A percentile compares a stretch with the other conserved stretches of the same genome.
These are phyloP conservation scores for Artibeus lituratus DNA, from an alignment of 2,797 vertebrate species.

Conservation along the genomic window DNA sequence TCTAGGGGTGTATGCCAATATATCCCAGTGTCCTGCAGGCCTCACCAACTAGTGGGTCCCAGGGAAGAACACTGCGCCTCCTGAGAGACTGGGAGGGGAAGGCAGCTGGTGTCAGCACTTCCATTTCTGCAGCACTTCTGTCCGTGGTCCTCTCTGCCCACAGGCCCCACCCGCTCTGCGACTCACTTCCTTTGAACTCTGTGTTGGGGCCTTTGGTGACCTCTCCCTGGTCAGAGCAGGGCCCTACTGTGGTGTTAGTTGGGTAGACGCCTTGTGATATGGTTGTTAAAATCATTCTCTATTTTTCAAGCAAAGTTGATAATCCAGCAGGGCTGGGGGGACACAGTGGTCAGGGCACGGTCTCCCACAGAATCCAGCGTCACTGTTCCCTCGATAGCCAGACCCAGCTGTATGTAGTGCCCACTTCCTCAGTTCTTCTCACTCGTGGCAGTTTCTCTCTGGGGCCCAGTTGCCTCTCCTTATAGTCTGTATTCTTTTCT, in stretches of 20 bases:
- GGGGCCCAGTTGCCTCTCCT: background rate
- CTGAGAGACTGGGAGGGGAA: background rate
- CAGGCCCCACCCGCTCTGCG: background rate
- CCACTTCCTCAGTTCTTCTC: background rate
- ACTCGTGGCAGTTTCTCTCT: background rate
- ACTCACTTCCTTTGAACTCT: background rate
- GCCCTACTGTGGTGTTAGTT: background rate
- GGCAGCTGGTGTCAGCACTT: background rate
- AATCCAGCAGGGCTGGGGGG: background rate
- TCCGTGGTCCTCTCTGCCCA: background rate
- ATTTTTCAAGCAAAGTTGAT: background rate
- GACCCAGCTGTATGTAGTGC: background rate
- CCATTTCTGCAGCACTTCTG: rapidly evolving
- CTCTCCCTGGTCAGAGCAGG: background rate
- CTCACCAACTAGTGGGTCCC: background rate
- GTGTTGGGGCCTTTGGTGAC: background rate
- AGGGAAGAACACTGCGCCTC: background rate
- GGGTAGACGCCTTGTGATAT: background rate
- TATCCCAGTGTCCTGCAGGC: background rate
- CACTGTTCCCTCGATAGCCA: rapidly evolving
- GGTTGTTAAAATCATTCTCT: background rate
- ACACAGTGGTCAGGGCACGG: rapidly evolving
- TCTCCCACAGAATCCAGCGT: no score
- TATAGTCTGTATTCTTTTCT: background rate
- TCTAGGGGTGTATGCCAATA: background rate